These are phyloP conservation scores for Apis mellifera DNA, from an alignment of 1,140 invertebrate species.

Conservation along the genomic window Amel_HAv3.1 CM009942.2:9615001-9615500, in stretches of 20 bases:
- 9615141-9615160: constrained; percentile 41
- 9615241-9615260: constrained; percentile 2
- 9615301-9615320: not conserved
- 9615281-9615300: not conserved
- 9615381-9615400: not conserved
- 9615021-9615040: not conserved
- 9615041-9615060: constrained; percentile 16
- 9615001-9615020: not conserved
- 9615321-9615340: not conserved
- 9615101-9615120: not conserved
- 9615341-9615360: not conserved
- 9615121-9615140: constrained; percentile 20
- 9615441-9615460: not conserved
- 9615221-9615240: constrained; percentile 32
- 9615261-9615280: not conserved
- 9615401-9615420: constrained; percentile 17
- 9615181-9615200: constrained; percentile 52
- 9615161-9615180: constrained; percentile 64
- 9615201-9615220: constrained; percentile 51
- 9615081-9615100: not conserved
- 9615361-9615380: constrained; percentile 28
- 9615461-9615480: not conserved
- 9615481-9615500: constrained; percentile 34
- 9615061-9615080: not conserved
- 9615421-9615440: constrained; percentile 14